These are phyloP conservation scores for Ivindomyrus marchei DNA, from an alignment of 2,113 vertebrate genomes.

Conservation along the genomic window DNA sequence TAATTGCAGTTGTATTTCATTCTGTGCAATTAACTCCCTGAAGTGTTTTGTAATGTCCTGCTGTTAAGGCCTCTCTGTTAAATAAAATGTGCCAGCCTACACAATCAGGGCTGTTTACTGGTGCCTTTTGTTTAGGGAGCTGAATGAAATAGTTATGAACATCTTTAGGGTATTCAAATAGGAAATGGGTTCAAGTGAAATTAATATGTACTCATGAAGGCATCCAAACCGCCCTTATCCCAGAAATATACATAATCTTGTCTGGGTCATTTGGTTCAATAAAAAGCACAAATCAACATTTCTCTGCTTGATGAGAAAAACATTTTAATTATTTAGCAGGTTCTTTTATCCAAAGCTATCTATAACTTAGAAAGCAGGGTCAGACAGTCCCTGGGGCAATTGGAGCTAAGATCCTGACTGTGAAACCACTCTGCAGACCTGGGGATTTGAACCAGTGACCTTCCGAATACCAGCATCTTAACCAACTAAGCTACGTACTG, in stretches of 20 bases:
- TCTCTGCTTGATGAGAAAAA: neutral
- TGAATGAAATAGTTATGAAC: neutral
- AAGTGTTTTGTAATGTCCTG: conserved; percentile 3
- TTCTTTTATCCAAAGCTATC: neutral
- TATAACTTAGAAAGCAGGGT: neutral
- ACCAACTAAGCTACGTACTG: neutral
- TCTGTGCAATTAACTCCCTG: neutral
- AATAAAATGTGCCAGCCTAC: conserved; percentile 16
- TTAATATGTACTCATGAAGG: neutral
- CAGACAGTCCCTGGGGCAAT: neutral
- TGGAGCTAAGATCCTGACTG: neutral
- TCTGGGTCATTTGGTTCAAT: neutral
- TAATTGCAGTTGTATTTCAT: conserved; percentile 10
- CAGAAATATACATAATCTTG: neutral
- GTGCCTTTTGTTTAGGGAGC: neutral
- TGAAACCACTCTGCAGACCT: neutral
- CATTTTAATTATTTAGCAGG: neutral
- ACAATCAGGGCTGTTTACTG: neutral
- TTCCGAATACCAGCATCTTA: neutral
- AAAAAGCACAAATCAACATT: neutral
- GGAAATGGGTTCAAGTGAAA: neutral
- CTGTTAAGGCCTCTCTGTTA: neutral
- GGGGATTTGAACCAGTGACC: neutral
- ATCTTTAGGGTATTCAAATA: neutral
- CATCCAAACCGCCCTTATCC: neutral